Evolutionary conservation across 2,888 invertebrate species (phyloP), one percentile per base, ranked within the genome.

Genomic region (Orthosia gothica): DNA sequence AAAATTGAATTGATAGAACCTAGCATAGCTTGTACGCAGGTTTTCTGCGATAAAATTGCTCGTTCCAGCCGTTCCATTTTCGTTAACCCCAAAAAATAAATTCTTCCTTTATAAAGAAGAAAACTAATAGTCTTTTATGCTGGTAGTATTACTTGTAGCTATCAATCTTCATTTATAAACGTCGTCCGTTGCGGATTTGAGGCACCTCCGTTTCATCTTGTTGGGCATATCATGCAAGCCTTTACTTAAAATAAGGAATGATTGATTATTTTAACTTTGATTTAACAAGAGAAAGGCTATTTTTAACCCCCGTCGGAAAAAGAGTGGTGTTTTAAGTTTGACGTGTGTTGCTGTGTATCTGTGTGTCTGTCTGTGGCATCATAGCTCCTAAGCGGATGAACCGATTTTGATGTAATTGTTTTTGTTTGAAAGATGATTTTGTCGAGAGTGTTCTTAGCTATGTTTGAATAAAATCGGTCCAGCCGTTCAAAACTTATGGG

Each of bases 141-240:
- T 32, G 20, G 11, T 70, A n/a, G 58, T 50, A 18, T 45, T 40
- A 20, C 55, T 57, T 26, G 47, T 65, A 65, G 49, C 26, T 26
- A 58, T 66, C 12, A 47, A 57, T 74, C 55, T 65, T 69, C 64
- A 80, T 80, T 69, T 49, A 26, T 65, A 62, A 49, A 45, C 16
- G 62, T 58, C 57, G 3, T n/a, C 13, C 9, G 20, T 18, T 32
- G 49, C 47, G 7, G 23, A 26, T 66, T 55, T 20, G 15, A 20
- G n/a, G 32, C 26, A 52, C 12, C 9, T 52, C 45, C 40, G 4
- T 23, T 74, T 40, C n/a, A 79, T 55, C 50, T 70, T 52, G 23
- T 58, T n/a, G 3, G 11, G 16, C 5, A 47, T 52, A 45, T 26
- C 5, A 47, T 52, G 45, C 45, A 76, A 23, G 62, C 13, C 1